Base-by-base conservation (phyloP, 2,113 vertebrate species). In the Elephantulus edwardii region DNA sequence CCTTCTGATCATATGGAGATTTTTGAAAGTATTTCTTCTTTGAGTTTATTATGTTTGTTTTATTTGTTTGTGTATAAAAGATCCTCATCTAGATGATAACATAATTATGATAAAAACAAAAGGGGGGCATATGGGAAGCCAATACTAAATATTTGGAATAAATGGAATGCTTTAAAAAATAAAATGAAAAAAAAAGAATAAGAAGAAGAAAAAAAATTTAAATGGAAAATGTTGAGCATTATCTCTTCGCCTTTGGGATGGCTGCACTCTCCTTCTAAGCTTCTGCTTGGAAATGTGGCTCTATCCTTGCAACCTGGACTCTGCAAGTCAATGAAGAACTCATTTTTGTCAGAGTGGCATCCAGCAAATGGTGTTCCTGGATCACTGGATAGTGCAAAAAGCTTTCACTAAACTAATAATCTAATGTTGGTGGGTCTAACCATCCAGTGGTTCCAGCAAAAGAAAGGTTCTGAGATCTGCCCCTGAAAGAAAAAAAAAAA, bases 311-410 rank as follows among this genome's bases (percentile, higher is more conserved):
- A 20, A 0, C 20, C 0, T 3, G 38, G 22, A 13, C 78, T 17
- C 70, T 12, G 70, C 19, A 48, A 50, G 52, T 35, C 16, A 6
- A 22, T 24, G 10, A 78, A 16, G 14, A 3, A 26, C 6, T 62
- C 40, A 33, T 52, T 6, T 28, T 0, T 8, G 0, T 9, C 0
- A 0, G 30, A 38, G 20, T 70, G 26, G 58, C 42, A 1, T 38
- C 24, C 71, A n/a, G n/a, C n/a, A 16, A 6, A 28, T 6, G 72
- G 48, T 5, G 19, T 35, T n/a, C 62, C n/a, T 66, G n/a, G n/a
- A 14, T 35, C 62, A 33, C n/a, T 66, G n/a, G n/a, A 14, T 66
- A n/a, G 10, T 35, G n/a, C n/a, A 35, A 35, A 17, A 66, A 19
- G n/a, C 10, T 66, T 66, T 10, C 62, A 66, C 33, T 64, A 14